Conservation (phyloP, 2,113 vertebrate species). For the Synchiropus splendidus region DNA sequence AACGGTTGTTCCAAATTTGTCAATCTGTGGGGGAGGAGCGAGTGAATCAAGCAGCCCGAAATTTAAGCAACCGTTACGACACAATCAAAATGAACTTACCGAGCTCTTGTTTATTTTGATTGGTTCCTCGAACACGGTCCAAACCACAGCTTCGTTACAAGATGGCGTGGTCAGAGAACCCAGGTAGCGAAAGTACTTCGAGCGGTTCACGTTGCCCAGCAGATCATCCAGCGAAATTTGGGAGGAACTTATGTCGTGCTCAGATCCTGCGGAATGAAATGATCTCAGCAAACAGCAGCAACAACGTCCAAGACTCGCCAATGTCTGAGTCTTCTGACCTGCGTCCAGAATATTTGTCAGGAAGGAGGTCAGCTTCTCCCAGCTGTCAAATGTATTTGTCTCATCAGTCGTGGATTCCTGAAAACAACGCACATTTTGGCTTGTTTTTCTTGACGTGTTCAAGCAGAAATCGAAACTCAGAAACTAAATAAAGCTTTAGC, state of each 20-base stretch:
- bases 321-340: conserved; percentile 22
- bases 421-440: background rate
- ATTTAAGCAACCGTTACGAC: background rate
- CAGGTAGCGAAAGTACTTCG: conserved; percentile 56
- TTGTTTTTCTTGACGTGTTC: background rate
- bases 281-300: background rate
- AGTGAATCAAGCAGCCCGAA: no score
- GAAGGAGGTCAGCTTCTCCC: conserved; percentile 43
- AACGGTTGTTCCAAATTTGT: conserved; percentile 38
- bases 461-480: background rate
- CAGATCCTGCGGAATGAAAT: conserved; percentile 7
- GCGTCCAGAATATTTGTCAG: conserved; percentile 17
- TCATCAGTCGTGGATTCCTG: conserved; percentile 12
- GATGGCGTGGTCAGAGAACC: conserved; percentile 63
- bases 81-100: conserved; percentile 33
- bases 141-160: conserved; percentile 61
- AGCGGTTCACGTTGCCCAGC: conserved; percentile 28
- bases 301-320: background rate
- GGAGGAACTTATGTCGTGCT: accelerated
- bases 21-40: conserved; percentile 31
- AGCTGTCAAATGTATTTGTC: conserved; percentile 28
- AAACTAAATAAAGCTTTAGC: background rate
- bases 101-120: conserved; percentile 56
- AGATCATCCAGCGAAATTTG: conserved; percentile 42
- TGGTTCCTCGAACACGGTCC: conserved; percentile 63